Evolutionary conservation across 2,888 invertebrate genomes (phyloP), one percentile per base, ranked within the genome.

Genomic region (Latheticus oryzae): DNA sequence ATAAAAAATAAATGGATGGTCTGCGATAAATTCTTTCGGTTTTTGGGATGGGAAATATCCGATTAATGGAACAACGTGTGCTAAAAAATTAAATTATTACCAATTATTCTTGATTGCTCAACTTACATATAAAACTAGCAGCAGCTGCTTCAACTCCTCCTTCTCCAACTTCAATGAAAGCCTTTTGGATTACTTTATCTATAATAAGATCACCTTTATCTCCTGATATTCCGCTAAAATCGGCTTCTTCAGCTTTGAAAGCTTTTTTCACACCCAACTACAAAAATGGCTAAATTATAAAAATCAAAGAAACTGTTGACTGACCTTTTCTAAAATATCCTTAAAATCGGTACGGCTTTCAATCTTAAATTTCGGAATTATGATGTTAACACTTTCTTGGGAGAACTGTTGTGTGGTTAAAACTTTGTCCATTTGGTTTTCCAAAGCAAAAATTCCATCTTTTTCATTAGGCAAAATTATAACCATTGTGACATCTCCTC

Each of bases 131-230:
- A 59, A 66, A 66, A 3, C 67, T 69, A 15, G 70, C 70, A n/a
- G 72, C 72, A 2, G 71, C 72, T 8, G 73, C 73, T 58, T 71
- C 70, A 33, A 45, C 19, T 13, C 45, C 45, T 7, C 13, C 19
- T 26, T 45, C 45, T 24, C 24, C 24, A 8, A 3, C n/a, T 24
- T 24, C 24, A 5, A 8, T 24, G 5, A 24, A 24, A 24, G 24
- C 9, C 9, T 24, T 24, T 24, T 24, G 24, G 5, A 9, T 5
- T 8, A 5, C 24, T 24, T 24, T 28, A 9, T 2, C 8, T 2
- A 28, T n/a, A 28, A 5, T 5, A 8, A 1, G 24, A 24, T 1
- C n/a, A 24, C 24, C n/a, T 5, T 24, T 5, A 5, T 1, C 3
- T 8, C 24, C n/a, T 24, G 24, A 5, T 2, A 24, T 24, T 24